Percentiles rank a stretch among this genome's conserved stretches.
Evolutionary conservation across 2,113 vertebrate species (phyloP).

Genomic region (Trochalopteron elliotii): DNA sequence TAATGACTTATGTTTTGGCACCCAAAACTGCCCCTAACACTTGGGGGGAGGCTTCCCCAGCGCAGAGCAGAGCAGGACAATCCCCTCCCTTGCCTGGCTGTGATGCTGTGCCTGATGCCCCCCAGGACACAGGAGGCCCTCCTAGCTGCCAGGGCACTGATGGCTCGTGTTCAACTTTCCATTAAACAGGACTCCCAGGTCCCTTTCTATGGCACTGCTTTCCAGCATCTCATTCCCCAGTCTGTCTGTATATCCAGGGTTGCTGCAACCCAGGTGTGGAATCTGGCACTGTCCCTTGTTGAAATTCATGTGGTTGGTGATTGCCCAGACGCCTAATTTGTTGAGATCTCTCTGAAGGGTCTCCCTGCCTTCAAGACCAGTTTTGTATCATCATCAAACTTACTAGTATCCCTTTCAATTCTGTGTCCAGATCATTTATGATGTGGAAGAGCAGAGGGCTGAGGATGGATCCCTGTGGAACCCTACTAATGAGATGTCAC

Average conservation of each 20-base stretch:
- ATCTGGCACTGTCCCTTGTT: neutral
- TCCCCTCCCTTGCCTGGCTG: no score
- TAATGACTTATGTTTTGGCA: neutral
- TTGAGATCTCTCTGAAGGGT: neutral
- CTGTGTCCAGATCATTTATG: neutral
- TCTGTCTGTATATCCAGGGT: neutral
- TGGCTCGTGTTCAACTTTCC: neutral
- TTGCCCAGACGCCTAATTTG: neutral
- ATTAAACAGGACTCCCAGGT: neutral
- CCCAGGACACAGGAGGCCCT: fast-evolving
- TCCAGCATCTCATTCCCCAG: neutral
- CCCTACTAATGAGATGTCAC: fast-evolving
- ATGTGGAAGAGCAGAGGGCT: neutral
- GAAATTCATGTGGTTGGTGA: neutral
- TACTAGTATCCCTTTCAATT: neutral
- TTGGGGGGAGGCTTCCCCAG: fast-evolving
- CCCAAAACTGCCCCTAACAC: neutral
- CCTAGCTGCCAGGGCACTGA: neutral
- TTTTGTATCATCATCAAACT: neutral
- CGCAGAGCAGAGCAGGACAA: neutral
- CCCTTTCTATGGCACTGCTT: neutral
- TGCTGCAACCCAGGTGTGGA: neutral
- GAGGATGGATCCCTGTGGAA: neutral
- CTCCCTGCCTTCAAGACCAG: neutral
- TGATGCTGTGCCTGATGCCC: neutral